Evolutionary conservation across 2,113 vertebrate species (phyloP), one percentile per base, ranked within the genome.

Genomic region (Equus przewalskii): DNA sequence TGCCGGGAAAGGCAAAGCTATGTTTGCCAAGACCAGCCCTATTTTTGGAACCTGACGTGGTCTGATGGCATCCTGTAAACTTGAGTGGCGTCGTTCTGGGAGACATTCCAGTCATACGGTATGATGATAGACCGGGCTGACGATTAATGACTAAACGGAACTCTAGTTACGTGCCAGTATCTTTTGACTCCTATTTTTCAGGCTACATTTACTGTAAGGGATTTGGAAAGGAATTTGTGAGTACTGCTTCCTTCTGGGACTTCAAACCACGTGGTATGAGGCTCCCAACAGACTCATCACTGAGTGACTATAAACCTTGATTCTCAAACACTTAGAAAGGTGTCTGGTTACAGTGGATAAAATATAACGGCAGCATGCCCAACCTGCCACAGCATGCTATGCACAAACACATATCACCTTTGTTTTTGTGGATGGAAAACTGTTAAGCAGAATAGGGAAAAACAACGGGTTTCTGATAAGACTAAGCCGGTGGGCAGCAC

Each of bases 401-500:
- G 21, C 28, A 7, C 21, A 24, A 49, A 49, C 0, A 3, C 21
- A 5, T 6, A n/a, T 11, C 44, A 14, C 10, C 58, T 44, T 7
- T 36, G n/a, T 67, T 90, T 51, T 54, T 1, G 3, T 41, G 73
- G 73, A 10, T 22, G 30, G 83, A 69, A 49, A 69, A 26, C 2
- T 5, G 41, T 28, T 14, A 30, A 28, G 33, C 33, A 90, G 26
- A 64, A 79, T 41, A 19, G 0, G 3, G 60, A 49, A 54, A 65
- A 30, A 78, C 44, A 41, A 8, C 13, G 72, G 58, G 15, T 26
- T 46, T 65, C 44, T 30, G 46, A 78, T 14, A 22, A 24, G 33
- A 65, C 51, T 51, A 41, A 6, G 28, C 6, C 22, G 0, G 56
- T 51, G 18, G 58, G 54, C 18, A 2, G 19, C 28, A 4, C 21